These are phyloP conservation scores for Porites lutea DNA, from an alignment of 64 coral and sea anemone species.

Conservation along the genomic window DNA sequence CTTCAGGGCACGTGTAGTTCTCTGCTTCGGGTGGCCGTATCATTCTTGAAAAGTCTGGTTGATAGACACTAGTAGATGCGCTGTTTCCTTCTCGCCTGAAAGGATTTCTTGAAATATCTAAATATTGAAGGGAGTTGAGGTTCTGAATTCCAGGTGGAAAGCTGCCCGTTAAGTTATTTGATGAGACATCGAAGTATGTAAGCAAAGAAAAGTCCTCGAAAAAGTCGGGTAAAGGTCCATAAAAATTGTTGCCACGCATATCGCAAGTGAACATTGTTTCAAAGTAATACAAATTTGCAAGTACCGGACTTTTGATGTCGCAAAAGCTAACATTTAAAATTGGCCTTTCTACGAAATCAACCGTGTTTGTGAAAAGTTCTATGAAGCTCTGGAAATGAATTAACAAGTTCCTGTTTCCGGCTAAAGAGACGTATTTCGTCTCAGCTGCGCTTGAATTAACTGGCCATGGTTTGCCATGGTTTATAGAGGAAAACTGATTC, in stretches of 20 bases:
- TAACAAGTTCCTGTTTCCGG: conserved; percentile 46
- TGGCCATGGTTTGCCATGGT: conserved; percentile 41
- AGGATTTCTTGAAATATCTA: conserved; percentile 63
- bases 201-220: conserved; percentile 16
- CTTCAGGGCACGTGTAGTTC: conserved; percentile 55
- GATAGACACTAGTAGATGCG: neutral
- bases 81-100: neutral
- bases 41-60: conserved; percentile 32
- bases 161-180: conserved; percentile 37
- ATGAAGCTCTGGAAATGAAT: conserved; percentile 45
- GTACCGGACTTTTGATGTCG: conserved; percentile 38
- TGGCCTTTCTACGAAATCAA: neutral
- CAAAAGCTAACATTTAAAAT: conserved; percentile 61
- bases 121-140: conserved; percentile 34
- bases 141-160: conserved; percentile 45
- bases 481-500: conserved; percentile 42
- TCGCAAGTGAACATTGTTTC: conserved; percentile 22
- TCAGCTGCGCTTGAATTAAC: neutral
- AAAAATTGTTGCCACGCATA: conserved; percentile 46
- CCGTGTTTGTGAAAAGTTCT: neutral
- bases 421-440: conserved; percentile 1
- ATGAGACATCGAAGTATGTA: conserved; percentile 27
- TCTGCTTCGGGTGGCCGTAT: neutral
- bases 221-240: conserved; percentile 16
- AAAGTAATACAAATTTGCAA: conserved; percentile 5